Evolutionary conservation across 2,888 invertebrate genomes (phyloP), one percentile per base, ranked within the genome.

Genomic region (Tetramorium bicarinatum): DNA sequence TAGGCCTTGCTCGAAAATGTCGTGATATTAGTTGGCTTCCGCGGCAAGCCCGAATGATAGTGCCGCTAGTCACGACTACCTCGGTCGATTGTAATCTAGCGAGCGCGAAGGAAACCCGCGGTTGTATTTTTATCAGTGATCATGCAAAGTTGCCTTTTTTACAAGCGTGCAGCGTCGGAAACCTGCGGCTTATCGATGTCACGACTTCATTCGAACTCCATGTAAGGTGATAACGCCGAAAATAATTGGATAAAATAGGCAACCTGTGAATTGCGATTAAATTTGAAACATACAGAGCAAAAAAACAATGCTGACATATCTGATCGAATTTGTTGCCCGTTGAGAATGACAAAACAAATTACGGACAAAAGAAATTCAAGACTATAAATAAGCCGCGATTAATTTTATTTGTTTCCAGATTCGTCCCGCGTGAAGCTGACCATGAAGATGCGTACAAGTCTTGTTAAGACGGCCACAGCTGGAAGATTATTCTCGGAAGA

Each of bases 1-100:
- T 44, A 92, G 93, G 92, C 93, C 93, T 93, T 93, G 92, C 92
- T 92, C 92, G 93, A 92, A 93, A 94, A 93, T 91, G 86, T 86
- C 87, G 90, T 93, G 91, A 93, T 93, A 91, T 93, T 93, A 85
- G 88, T 85, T 85, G 83, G 85, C 86, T 83, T 85, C 84, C 88
- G 90, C 91, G 91, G 92, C 91, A 90, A 90, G 90, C 90, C 89
- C 74, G 90, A 89, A 88, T 88, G 89, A 91, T 92, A 91, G 90
- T 92, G 88, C 90, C 86, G 82, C 74, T 84, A 91, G 92, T 92
- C 93, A 92, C 92, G 93, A 93, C 83, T 72, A 49, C 64, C 81
- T 84, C 79, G 62, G 66, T 82, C 80, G 85, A 89, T 89, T 72
- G 82, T 85, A 89, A 91, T 89, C 87, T 88, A 41, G 69, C 59